Percentiles rank a stretch among this genome's conserved stretches.
These are phyloP conservation scores for Mionectes olivaceus DNA, from an alignment of 2,797 vertebrate genomes.

Conservation along the genomic window DNA sequence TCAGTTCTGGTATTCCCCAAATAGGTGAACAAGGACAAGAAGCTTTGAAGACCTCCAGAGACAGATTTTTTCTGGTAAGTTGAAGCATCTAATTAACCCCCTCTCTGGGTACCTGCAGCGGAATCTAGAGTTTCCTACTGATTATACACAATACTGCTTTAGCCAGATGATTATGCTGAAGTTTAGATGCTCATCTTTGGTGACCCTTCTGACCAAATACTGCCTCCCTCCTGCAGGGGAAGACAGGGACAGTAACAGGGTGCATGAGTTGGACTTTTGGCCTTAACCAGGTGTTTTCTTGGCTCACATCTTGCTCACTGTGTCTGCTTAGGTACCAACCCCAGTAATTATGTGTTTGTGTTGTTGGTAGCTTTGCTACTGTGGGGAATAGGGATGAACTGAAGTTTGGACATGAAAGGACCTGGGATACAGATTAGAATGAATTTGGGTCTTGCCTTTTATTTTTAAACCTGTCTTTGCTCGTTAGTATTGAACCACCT, in stretches of 20 bases:
- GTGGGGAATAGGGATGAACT: accelerated
- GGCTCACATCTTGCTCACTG: background rate
- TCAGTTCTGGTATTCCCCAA: background rate
- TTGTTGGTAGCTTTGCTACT: background rate
- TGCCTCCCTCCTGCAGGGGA: background rate
- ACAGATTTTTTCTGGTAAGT: background rate
- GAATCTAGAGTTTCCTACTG: background rate
- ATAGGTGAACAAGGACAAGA: background rate
- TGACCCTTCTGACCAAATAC: background rate
- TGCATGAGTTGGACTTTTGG: background rate
- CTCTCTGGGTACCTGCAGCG: background rate
- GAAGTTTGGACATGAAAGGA: background rate
- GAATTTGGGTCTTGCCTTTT: background rate
- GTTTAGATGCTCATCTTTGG: background rate
- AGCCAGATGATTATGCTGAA: background rate
- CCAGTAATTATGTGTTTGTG: accelerated
- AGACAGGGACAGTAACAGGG: background rate
- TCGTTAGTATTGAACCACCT: background rate
- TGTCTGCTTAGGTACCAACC: background rate
- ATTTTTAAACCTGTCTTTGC: background rate
- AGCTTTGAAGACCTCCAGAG: background rate
- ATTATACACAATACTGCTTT: background rate
- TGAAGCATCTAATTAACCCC: background rate
- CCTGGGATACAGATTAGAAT: background rate
- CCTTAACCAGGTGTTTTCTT: background rate